A percentile compares a stretch with the other conserved stretches of the same genome.
phyloP scores from a whole-genome alignment of 2,113 vertebrate species.

The Pygoscelis adeliae region DNA sequence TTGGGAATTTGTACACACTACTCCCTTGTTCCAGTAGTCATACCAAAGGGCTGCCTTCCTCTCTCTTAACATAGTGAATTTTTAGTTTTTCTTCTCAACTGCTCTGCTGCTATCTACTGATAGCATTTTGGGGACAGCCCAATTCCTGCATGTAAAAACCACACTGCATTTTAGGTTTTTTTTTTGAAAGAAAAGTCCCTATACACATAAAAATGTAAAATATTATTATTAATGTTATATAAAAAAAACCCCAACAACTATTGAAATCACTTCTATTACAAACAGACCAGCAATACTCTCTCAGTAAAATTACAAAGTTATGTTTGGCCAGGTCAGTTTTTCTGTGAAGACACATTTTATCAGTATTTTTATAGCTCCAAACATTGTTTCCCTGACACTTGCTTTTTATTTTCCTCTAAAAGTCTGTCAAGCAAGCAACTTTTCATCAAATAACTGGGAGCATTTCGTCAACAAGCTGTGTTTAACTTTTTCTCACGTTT shows the following conservation, averaged over 20 bases:
- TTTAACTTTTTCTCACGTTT: background rate
- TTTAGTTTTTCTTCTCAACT: background rate
- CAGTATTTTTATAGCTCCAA: background rate
- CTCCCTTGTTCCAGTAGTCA: background rate
- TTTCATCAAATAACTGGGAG: background rate
- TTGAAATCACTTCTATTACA: background rate
- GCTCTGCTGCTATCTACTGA: background rate
- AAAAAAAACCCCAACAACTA: background rate
- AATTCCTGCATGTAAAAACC: background rate
- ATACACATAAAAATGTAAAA: background rate
- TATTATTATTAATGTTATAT: background rate
- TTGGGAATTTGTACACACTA: background rate
- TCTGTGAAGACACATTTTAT: background rate
- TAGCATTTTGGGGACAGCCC: background rate
- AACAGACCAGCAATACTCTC: background rate
- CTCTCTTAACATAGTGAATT: background rate
- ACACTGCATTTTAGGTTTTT: background rate
- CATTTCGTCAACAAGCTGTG: background rate
- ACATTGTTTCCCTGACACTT: background rate
- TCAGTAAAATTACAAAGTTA: background rate
- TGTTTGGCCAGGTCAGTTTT: background rate
- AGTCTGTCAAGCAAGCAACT: background rate
- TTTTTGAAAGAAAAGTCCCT: background rate
- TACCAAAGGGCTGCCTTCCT: background rate
- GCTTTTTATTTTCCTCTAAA: background rate